These are phyloP conservation scores for Masnerella sp. DNA, from an alignment of 2,888 invertebrate genomes.

Conservation along the genomic window DNA sequence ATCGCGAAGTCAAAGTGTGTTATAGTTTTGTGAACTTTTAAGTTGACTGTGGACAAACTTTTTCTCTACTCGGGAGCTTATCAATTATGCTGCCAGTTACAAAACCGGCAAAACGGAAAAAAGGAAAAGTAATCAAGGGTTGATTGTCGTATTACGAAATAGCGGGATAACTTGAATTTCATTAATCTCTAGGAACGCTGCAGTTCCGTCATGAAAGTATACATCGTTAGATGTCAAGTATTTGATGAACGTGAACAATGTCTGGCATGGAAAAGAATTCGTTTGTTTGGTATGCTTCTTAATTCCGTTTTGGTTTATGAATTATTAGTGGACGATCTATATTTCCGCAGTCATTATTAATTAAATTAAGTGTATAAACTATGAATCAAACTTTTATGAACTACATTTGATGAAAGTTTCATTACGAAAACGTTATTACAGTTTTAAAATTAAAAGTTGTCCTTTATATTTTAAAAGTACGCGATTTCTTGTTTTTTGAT, in stretches of 20 bases:
- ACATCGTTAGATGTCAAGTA: slow-evolving; percentile 13
- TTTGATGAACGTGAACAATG: slow-evolving; percentile 18
- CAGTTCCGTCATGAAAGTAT: slow-evolving; percentile 18
- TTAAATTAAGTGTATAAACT: no score
- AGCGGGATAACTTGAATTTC: slow-evolving; percentile 23
- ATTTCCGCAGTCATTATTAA: no score
- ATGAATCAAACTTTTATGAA: no score
- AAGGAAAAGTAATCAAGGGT: slow-evolving; percentile 30
- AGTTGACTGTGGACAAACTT: slow-evolving; percentile 22
- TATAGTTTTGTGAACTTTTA: slow-evolving; percentile 23
- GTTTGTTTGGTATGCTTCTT: slow-evolving; percentile 3
- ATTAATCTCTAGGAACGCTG: slow-evolving; percentile 23
- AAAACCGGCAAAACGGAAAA: slow-evolving; percentile 15
- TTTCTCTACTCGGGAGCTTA: not conserved
- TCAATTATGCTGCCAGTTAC: slow-evolving; percentile 32
- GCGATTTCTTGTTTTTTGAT: no score
- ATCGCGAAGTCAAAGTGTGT: slow-evolving; percentile 13
- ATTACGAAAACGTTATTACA: no score
- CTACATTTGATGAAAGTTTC: no score
- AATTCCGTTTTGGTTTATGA: slow-evolving; percentile 3
- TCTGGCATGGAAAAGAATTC: slow-evolving; percentile 5
- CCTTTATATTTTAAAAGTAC: no score
- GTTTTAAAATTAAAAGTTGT: no score
- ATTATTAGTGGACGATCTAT: no score
- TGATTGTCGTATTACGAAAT: slow-evolving; percentile 26